Evolutionary conservation across 2,888 invertebrate species (phyloP).

Genomic region (Eupelmus urozonus): DNA sequence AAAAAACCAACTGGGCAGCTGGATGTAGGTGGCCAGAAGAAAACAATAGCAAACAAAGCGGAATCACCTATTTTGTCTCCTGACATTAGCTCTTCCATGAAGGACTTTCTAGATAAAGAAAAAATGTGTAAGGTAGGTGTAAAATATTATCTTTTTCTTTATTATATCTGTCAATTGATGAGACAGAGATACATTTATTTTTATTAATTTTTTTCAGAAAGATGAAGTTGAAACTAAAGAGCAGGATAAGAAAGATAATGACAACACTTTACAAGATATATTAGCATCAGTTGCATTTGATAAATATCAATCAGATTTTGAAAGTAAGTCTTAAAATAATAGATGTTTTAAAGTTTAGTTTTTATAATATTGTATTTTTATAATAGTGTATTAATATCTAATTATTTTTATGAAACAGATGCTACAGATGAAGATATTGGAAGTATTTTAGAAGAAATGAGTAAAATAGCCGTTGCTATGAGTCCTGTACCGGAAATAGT

Average conservation of each 20-base stretch:
- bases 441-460: conserved; percentile 75
- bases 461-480: conserved; percentile 72
- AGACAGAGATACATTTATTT: not conserved
- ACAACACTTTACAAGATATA: conserved; percentile 72
- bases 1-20: conserved; percentile 68
- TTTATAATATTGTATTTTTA: too few relatives aligned
- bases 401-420: conserved; percentile 65
- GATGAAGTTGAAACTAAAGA: conserved; percentile 65
- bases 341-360: not conserved
- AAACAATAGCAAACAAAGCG: conserved; percentile 48
- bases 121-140: conserved; percentile 72
- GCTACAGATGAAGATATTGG: conserved; percentile 75
- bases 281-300: conserved; percentile 73
- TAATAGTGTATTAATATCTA: conserved; percentile 4
- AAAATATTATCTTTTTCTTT: not conserved
- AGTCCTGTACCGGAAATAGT: conserved; percentile 70
- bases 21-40: conserved; percentile 61
- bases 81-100: conserved; percentile 72
- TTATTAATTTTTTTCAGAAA: conserved; percentile 61
- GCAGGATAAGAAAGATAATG: conserved; percentile 71
- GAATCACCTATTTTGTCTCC: conserved; percentile 65
- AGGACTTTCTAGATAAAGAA: conserved; percentile 73
- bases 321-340: conserved; percentile 66
- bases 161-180: not conserved
- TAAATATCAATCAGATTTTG: conserved; percentile 74